Conservation (phyloP, 2,113 vertebrate genomes). For the Fulica atra region DNA sequence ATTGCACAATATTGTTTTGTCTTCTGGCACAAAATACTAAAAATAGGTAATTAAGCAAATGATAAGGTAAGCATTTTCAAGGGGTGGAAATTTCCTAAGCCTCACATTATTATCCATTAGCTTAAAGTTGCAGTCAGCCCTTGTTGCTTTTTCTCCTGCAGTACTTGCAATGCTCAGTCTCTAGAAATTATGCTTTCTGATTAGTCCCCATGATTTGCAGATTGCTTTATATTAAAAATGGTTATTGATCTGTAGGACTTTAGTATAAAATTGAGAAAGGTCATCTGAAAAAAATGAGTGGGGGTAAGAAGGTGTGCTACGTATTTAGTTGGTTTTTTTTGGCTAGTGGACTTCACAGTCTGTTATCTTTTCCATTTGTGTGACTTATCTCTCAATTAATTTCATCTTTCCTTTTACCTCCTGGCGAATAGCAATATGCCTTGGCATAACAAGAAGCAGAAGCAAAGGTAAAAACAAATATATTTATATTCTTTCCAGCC, state of each 20-base stretch:
- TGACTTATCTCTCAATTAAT: not conserved
- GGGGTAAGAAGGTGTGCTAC: not conserved
- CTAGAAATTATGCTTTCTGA: not conserved
- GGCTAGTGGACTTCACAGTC: not conserved
- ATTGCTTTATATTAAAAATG: not conserved
- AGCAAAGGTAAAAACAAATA: not conserved
- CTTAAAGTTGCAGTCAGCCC: not conserved
- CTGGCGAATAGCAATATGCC: not conserved
- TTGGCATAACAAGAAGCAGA: not conserved
- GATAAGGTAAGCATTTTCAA: not conserved
- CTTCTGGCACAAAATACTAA: not conserved
- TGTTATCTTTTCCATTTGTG: not conserved
- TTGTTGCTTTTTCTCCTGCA: not conserved
- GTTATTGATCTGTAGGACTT: not conserved
- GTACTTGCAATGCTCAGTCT: not conserved
- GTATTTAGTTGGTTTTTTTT: not conserved
- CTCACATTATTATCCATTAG: not conserved
- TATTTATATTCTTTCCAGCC: not conserved
- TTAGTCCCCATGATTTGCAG: not conserved
- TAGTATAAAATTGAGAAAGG: not conserved
- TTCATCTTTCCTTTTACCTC: slow-evolving; percentile 4
- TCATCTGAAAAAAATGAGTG: not conserved
- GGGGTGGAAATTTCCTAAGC: not conserved
- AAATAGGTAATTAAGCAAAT: not conserved
- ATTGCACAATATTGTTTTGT: not conserved